Evolutionary conservation across 2,888 invertebrate genomes (phyloP).

Genomic region (Eilema depressum): DNA sequence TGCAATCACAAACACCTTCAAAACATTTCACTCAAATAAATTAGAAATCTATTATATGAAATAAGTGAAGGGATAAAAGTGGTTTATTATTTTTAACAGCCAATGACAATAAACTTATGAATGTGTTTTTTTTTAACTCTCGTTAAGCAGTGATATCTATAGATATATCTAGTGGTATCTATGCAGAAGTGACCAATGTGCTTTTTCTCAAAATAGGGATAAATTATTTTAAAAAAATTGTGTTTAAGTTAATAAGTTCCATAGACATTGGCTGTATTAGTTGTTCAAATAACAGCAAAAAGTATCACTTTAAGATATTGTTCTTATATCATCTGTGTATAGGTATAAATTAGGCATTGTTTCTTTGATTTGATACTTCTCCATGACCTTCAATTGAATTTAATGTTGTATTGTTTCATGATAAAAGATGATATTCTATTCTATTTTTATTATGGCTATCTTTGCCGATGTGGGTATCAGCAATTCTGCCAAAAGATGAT

Average conservation of each 20-base stretch:
- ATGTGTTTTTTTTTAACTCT: background rate
- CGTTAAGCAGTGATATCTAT: background rate
- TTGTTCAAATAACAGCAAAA: conserved; percentile 23
- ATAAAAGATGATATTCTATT: conserved; percentile 19
- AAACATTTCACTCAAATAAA: conserved; percentile 45
- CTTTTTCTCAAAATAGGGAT: background rate
- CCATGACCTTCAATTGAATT: conserved; percentile 41
- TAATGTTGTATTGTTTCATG: conserved; percentile 42
- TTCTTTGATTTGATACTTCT: conserved; percentile 42
- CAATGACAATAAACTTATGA: conserved; percentile 15
- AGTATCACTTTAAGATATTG: conserved; percentile 4
- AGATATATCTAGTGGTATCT: too few species aligned
- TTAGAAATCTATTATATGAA: conserved; percentile 37
- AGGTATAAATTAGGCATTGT: conserved; percentile 42
- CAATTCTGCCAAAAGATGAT: conserved; percentile 25
- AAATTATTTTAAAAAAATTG: background rate
- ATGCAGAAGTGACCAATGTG: background rate
- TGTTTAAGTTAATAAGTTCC: background rate
- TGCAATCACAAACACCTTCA: conserved; percentile 43
- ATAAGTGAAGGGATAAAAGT: conserved; percentile 29
- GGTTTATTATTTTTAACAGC: conserved; percentile 22
- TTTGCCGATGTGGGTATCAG: too few species aligned
- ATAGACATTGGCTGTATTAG: conserved; percentile 31
- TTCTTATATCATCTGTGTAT: conserved; percentile 28
- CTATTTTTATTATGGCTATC: too few species aligned